Base-by-base conservation (phyloP, 2,797 vertebrate genomes). In the Hapalemur alaotrensis region DNA sequence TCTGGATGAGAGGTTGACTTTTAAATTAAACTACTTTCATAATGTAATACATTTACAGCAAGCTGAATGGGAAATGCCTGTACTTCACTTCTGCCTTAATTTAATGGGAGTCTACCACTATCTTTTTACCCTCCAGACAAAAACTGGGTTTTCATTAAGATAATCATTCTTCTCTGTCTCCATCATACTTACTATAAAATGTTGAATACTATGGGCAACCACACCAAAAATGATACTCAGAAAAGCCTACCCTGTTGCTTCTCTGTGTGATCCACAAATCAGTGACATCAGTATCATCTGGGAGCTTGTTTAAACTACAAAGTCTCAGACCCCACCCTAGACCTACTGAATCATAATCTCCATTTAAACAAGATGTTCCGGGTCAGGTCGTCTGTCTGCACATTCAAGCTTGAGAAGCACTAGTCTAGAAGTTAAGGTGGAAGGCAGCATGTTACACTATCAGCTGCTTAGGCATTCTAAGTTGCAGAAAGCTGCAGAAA, bases 401-500 rank as follows among this genome's bases (percentile, higher is more conserved):
- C 43, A 10, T 43, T 32, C 7, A 70, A 48, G 38, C 81, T 52
- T 65, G 30, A 89, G 83, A 85, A 82, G 65, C 25, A 46, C 23
- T 50, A 20, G n/a, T 89, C 23, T 54, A 69, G 32, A 81, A 41
- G 25, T 54, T 35, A 79, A 82, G 48, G 48, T 35, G 75, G 59
- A 43, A 70, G 11, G 32, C 3, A 28, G 25, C 17, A 90, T 17
- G 6, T 67, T 15, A 76, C n/a, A 89, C 28, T 10, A 4, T 65
- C 32, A 57, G 38, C 25, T 32, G 13, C 63, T 46, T 89, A 12
- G 7, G 20, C 30, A 5, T 70, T 80, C 52, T 76, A 75, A 76
- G 9, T 67, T 91, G 30, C 35, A 25, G n/a, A 89, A 89, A 96
- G 89, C 70, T 84, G 38, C 43, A 95, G 65, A 84, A 87, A 96